Evolutionary conservation across 2,888 invertebrate genomes (phyloP), one percentile per base, ranked within the genome.

Genomic region (Crossocerus cetratus): DNA sequence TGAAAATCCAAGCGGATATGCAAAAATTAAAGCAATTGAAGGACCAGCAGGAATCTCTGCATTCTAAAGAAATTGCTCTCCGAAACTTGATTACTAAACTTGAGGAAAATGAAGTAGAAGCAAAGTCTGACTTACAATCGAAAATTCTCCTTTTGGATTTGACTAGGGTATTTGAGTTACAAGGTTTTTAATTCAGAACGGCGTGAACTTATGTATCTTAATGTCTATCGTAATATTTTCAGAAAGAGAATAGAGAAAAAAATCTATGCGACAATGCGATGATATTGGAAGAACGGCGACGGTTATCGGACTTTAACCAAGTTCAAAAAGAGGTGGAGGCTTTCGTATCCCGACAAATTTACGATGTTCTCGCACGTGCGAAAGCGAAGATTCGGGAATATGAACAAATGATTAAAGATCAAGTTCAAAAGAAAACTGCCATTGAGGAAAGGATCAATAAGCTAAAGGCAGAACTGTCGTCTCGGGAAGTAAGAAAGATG

Each of bases 1-100:
- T 96, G n/a, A 93, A 93, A 84, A 90, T 95, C 22, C 93, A 94
- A 85, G 93, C 94, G 83, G 91, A 91, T 22, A 88, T 92, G 73
- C 93, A 93, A 78, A 92, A 89, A 73, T 88, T 91, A 66, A 90
- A 91, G 16, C 88, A 90, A 14, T 83, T 92, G 0, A 90, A 91
- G 67, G 89, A 91, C 2, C 91, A 92, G 78, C 84, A 92, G 22
- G 83, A 81, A 13, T 91, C 91, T 60, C 89, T 92, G 3, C 84
- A 81, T 2, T 66, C 83, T 2, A 90, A 87, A 77, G 86, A 90
- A 73, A 63, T 72, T 32, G 63, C 71, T 3, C 77, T 92, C 23
- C 84, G 82, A 13, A 77, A 82, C 11, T 91, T 88, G 44, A 84
- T 91, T 16, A 76, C 83, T 3, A 80, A 77, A 14, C 83, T 91